Base-by-base conservation (phyloP, 2,797 vertebrate species). In the Sebastes wilsoni region DNA sequence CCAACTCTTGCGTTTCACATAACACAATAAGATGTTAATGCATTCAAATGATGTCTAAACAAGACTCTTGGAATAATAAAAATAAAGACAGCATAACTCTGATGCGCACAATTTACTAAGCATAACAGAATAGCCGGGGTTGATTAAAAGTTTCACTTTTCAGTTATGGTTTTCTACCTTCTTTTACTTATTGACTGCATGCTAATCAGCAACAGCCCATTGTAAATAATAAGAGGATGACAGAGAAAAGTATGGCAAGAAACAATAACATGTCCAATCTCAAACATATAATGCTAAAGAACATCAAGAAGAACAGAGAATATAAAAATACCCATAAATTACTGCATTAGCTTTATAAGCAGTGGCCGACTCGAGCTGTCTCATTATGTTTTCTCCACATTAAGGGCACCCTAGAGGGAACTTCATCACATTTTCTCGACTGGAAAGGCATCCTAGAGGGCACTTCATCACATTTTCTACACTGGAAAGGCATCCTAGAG, bases 401-500 rank as follows among this genome's bases (percentile, higher is more conserved):
- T 16, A 46, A 61, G n/a, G 42, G 42, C 16, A 18, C 1, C 42
- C 42, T 16, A 42, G 38, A 42, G 38, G 38, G 38, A 2, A 38
- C 36, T 14, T 38, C 2, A 38, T 38, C 13, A 38, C 13, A 42
- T 42, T 42, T 16, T 42, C 38, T 6, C 1, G 0, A 2, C 27
- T 1, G 27, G 27, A 28, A 6, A 0, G 2, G 27, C 27, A 28
- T 38, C 36, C 36, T 38, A 38, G 4, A 38, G 36, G 36, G 2
- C 12, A 38, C 4, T 38, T 1, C 0, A 38, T 38, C 36, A 3
- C 0, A 0, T 38, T 13, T 13, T 38, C 11, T 38, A 1, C 0
- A 5, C 36, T 5, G 38, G 13, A 36, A 12, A 0, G 0, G 34
- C 10, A 36, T 0, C 11, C 0, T 12, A 36, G 4, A 36, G 34